Base-by-base conservation (phyloP, 2,888 invertebrate genomes). In the Drosophila buzzatii region DNA sequence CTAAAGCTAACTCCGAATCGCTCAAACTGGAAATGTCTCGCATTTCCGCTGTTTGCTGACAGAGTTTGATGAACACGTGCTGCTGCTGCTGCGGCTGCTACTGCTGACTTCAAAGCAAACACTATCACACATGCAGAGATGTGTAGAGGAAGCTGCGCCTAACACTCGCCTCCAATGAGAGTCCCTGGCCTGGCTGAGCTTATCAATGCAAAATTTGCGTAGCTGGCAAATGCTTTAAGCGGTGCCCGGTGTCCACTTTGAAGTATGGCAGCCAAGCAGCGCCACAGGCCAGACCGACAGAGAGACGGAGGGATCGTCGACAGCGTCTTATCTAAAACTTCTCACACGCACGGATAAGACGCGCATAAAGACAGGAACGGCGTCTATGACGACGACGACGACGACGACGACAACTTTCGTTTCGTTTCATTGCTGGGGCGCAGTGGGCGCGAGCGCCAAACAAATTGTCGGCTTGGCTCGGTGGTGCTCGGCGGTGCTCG, bases 331-430 rank as follows among this genome's bases (percentile, higher is more conserved):
- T 85, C 85, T 84, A 74, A 90, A 85, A 85, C 90, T 85, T 86
- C 90, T 90, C 85, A 85, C 90, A 90, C 90, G 90, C 90, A 90
- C 65, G 70, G 76, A 69, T 79, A 79, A 76, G 79, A 42, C n/a
- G 39, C 35, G 16, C 53, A 20, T 18, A 31, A 51, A 49, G 56
- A 20, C 49, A 16, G 55, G 27, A 27, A 49, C 39, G 53, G 45
- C 66, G 31, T 68, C 66, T 70, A 67, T 69, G 70, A 68, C 41
- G 49, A 44, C 27, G 66, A 52, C 45, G 12, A 49, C 44, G 57
- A 73, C 52, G 41, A 49, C 70, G 10, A 35, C 33, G 70, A 67
- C 41, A 42, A 44, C 79, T 65, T 62, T 37, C 70, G 57, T 65
- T 59, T 31, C 71, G 49, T 67, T 67, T 76, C 76, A 64, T 63